Evolutionary conservation across 2,113 vertebrate species (phyloP).

Genomic region (Zingel zingel): DNA sequence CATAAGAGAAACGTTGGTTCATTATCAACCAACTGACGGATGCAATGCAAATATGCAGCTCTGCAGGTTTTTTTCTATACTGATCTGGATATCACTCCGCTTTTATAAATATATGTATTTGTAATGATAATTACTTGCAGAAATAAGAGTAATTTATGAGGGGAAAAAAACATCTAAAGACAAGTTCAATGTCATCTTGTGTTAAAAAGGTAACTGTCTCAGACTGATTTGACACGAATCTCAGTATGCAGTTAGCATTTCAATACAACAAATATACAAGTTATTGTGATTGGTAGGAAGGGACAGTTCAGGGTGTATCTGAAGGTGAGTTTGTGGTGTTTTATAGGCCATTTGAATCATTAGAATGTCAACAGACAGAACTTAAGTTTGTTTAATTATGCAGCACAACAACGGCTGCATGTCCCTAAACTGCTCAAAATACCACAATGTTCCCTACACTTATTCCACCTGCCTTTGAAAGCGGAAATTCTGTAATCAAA

Average conservation of each 20-base stretch:
- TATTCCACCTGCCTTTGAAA: slow-evolving; percentile 24
- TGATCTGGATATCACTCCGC: slow-evolving; percentile 21
- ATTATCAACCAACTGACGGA: slow-evolving; percentile 12
- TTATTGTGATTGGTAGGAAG: neutral
- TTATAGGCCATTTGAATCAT: neutral
- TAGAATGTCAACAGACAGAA: neutral
- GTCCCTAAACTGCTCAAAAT: neutral
- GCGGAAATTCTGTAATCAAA: slow-evolving; percentile 16
- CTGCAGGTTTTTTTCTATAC: slow-evolving; percentile 14
- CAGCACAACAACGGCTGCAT: neutral
- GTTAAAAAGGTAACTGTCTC: neutral
- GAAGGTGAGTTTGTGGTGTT: neutral
- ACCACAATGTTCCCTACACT: neutral
- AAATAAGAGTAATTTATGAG: slow-evolving; percentile 5
- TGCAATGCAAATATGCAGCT: slow-evolving; percentile 19
- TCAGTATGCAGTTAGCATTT: neutral
- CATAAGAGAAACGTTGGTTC: slow-evolving; percentile 10
- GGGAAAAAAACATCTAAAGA: neutral
- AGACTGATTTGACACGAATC: neutral
- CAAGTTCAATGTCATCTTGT: neutral
- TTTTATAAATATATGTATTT: slow-evolving; percentile 34
- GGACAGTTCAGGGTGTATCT: neutral
- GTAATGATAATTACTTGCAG: slow-evolving; percentile 16
- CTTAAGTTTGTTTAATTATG: slow-evolving; percentile 10
- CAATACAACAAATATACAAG: neutral